Evolutionary conservation across 35 echinoderm and acorn worm genomes (phyloP).

Genomic region (Amphiura filiformis): DNA sequence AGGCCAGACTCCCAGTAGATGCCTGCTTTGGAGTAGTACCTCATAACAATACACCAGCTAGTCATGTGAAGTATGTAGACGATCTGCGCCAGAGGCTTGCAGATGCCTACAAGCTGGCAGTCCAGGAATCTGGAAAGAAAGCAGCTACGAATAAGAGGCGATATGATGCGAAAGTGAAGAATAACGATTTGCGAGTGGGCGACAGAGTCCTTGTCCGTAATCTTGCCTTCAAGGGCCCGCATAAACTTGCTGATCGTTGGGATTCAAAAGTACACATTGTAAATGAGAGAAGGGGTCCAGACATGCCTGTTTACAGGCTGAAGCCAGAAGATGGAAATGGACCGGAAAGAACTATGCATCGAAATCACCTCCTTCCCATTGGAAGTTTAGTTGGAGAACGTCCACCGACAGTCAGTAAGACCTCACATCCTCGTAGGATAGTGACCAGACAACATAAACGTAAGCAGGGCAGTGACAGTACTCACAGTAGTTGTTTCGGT

Average conservation of each 20-base stretch:
- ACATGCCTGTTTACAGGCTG: slow-evolving; percentile 63
- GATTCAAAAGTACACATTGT: slow-evolving; percentile 24
- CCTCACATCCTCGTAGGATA: neutral
- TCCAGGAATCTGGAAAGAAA: neutral
- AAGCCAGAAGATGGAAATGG: slow-evolving; percentile 41
- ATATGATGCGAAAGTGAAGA: slow-evolving; percentile 21
- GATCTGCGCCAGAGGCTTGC: neutral
- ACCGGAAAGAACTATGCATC: slow-evolving; percentile 30
- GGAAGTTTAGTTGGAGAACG: neutral
- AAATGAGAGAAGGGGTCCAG: slow-evolving; percentile 9
- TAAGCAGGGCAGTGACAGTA: neutral
- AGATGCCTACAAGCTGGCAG: neutral
- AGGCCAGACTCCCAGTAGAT: slow-evolving; percentile 34
- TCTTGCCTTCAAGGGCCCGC: slow-evolving; percentile 51
- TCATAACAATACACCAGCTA: neutral
- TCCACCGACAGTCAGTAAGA: no score
- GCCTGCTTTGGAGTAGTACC: slow-evolving; percentile 26
- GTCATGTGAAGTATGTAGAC: slow-evolving; percentile 9
- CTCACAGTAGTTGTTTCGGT: neutral
- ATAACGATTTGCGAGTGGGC: neutral
- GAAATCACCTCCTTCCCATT: neutral
- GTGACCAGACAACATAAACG: neutral
- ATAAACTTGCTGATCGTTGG: slow-evolving; percentile 73
- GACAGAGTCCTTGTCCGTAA: slow-evolving; percentile 82
- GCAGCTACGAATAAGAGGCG: neutral